phyloP scores from a whole-genome alignment of 2,113 vertebrate genomes.

The Labeo rohita region DNA sequence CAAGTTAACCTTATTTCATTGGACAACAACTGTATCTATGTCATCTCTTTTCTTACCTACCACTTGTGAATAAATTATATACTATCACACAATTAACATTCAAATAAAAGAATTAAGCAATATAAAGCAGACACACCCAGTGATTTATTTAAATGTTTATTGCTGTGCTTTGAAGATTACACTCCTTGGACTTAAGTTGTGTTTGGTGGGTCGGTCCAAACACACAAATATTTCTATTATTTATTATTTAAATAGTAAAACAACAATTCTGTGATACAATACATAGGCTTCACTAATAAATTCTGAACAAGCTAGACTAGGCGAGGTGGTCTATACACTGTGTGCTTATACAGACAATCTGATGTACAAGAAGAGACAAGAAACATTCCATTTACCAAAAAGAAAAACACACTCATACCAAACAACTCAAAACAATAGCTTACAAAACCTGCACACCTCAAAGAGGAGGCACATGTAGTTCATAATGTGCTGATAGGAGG shows the following conservation, averaged over 20 bases:
- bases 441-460: conserved; percentile 50
- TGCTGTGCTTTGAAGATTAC: conserved; percentile 79
- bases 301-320: conserved; percentile 68
- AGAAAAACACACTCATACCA: conserved; percentile 54
- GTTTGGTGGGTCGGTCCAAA: conserved; percentile 82
- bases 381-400: conserved; percentile 63
- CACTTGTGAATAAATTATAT: too few relatives aligned
- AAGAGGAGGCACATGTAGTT: conserved; percentile 34
- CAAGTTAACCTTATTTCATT: too few relatives aligned
- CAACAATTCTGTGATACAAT: conserved; percentile 81
- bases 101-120: neutral
- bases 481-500: neutral
- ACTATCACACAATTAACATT: neutral
- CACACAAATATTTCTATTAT: conserved; percentile 72
- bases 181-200: conserved; percentile 84
- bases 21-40: too few relatives aligned
- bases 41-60: neutral
- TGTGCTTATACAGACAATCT: conserved; percentile 68
- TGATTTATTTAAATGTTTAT: conserved; percentile 70
- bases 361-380: conserved; percentile 73
- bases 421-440: conserved; percentile 57
- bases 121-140: neutral
- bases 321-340: conserved; percentile 74
- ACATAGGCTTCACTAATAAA: conserved; percentile 74
- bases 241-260: conserved; percentile 84